Evolutionary conservation across 2,113 vertebrate species (phyloP).

Genomic region (Edolisoma coerulescens): DNA sequence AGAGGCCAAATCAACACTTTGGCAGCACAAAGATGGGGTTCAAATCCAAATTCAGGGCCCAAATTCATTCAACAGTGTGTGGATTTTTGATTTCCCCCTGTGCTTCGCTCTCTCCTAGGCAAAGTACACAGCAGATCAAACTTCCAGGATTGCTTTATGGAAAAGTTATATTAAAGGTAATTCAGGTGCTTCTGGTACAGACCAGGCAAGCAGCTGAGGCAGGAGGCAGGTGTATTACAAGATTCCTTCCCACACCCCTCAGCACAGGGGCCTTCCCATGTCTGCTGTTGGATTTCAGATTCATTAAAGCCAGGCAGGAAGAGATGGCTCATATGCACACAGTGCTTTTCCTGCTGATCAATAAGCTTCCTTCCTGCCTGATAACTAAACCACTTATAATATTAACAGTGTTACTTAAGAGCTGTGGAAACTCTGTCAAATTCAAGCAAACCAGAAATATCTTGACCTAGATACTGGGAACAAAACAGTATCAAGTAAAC

Average conservation of each 20-base stretch:
- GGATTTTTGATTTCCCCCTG: not conserved
- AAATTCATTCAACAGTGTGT: not conserved
- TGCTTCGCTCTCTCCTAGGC: not conserved
- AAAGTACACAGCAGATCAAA: not conserved
- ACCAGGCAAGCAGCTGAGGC: not conserved
- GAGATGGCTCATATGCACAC: slow-evolving; percentile 29
- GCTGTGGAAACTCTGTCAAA: slow-evolving; percentile 21
- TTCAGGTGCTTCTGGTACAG: not conserved
- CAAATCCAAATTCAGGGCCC: not conserved
- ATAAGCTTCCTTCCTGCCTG: slow-evolving; percentile 57
- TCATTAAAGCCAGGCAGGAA: slow-evolving; percentile 14
- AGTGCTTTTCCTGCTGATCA: slow-evolving; percentile 53
- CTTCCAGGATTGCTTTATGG: not conserved
- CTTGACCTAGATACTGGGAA: slow-evolving; percentile 68
- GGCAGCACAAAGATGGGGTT: not conserved
- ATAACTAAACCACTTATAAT: slow-evolving; percentile 46
- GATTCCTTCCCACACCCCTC: not conserved
- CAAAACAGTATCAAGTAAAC: slow-evolving; percentile 10
- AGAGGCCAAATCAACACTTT: not conserved
- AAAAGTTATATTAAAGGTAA: not conserved
- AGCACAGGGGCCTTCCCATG: not conserved
- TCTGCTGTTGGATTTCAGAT: not conserved
- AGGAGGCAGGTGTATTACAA: not conserved
- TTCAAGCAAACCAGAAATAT: slow-evolving; percentile 49
- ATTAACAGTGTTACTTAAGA: slow-evolving; percentile 55